These are phyloP conservation scores for Opisthocomus hoazin DNA, from an alignment of 2,113 vertebrate species.

Conservation along the genomic window DNA sequence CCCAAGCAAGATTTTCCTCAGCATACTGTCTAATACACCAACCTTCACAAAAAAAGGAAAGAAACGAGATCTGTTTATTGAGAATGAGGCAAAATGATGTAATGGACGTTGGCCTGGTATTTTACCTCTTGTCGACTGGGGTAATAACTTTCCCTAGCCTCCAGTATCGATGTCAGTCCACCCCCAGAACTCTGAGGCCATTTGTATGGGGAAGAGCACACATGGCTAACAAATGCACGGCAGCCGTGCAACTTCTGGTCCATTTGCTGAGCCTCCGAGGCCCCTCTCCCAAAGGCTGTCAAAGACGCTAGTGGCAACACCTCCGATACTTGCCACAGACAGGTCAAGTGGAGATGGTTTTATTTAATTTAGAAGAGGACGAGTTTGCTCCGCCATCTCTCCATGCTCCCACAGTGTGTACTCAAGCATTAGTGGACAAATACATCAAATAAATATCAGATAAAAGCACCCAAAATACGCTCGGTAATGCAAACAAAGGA, in stretches of 20 bases:
- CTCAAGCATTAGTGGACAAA: constrained; percentile 13
- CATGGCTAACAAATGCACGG: neutral
- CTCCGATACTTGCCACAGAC: fast-evolving
- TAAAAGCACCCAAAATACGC: constrained; percentile 10
- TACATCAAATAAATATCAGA: constrained; percentile 1
- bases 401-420: neutral
- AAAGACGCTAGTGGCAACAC: neutral
- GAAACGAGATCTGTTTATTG: constrained; percentile 54
- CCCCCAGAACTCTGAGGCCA: neutral
- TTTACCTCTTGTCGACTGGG: constrained; percentile 40
- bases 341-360: neutral
- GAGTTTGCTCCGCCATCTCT: neutral
- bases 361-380: neutral
- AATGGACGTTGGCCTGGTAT: constrained; percentile 40
- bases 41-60: neutral
- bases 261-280: neutral
- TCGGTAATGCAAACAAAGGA: neutral
- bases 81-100: constrained; percentile 53
- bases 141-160: constrained; percentile 22
- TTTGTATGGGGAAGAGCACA: neutral
- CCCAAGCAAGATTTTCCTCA: neutral
- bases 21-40: neutral
- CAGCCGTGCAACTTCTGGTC: neutral
- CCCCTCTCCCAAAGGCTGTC: neutral
- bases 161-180: neutral